These are phyloP conservation scores for Polydrusus cervinus DNA, from an alignment of 2,888 invertebrate genomes.

Conservation along the genomic window DNA sequence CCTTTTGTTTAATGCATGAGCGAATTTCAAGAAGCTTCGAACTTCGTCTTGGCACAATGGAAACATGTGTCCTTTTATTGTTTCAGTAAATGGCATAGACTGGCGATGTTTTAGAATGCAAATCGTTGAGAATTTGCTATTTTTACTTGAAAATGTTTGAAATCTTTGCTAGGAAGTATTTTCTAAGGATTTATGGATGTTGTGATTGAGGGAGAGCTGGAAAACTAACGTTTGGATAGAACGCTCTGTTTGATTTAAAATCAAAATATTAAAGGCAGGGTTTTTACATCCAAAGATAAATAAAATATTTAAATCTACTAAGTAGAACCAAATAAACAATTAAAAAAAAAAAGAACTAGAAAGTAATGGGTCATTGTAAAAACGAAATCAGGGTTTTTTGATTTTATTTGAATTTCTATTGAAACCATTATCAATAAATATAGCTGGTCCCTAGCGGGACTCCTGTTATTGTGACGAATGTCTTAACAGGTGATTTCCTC, in stretches of 20 bases:
- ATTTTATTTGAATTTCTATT: too few species aligned
- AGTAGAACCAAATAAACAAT: background rate
- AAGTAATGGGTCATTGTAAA: too few species aligned
- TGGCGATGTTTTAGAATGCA: slow-evolving; percentile 45
- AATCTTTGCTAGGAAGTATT: slow-evolving; percentile 20
- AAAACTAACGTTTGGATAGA: background rate
- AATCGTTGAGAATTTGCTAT: slow-evolving; percentile 47
- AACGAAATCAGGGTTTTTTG: too few species aligned
- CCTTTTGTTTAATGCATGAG: slow-evolving; percentile 53
- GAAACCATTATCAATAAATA: too few species aligned
- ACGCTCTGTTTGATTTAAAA: background rate
- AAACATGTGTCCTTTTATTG: slow-evolving; percentile 52
- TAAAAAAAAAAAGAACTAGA: too few species aligned
- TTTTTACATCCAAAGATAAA: background rate
- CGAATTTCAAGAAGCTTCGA: slow-evolving; percentile 48
- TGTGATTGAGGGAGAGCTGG: background rate
- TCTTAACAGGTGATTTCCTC: too few species aligned
- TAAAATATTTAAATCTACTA: background rate
- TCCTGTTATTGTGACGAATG: too few species aligned
- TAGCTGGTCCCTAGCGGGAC: too few species aligned
- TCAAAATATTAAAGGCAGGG: background rate
- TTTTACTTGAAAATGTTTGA: slow-evolving; percentile 32
- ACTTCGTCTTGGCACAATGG: slow-evolving; percentile 43
- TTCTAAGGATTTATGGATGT: slow-evolving; percentile 25
- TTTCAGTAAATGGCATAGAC: slow-evolving; percentile 47